Evolutionary conservation across 2,888 invertebrate genomes (phyloP), one percentile per base, ranked within the genome.

Genomic region (Drosophila parthenogenetica): DNA sequence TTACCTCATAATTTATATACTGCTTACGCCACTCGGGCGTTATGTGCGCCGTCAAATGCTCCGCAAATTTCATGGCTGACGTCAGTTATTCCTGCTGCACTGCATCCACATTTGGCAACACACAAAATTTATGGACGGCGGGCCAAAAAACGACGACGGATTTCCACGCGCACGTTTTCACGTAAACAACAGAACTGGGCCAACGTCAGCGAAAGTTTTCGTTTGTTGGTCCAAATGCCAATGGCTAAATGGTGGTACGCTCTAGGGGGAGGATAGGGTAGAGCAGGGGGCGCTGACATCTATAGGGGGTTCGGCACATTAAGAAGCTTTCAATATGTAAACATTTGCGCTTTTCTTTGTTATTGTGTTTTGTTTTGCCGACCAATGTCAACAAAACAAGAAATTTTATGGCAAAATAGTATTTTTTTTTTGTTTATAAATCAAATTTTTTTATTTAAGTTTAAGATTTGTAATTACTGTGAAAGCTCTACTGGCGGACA

Each of bases 1-100:
- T 77, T 89, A 95, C 95, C 94, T 95, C 95, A 93, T 95, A 95
- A 90, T 94, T 94, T 87, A 95, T 95, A 77, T 95, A 98, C 91
- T 98, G 97, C 91, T 97, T 97, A 79, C 97, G 94, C 97, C 97
- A 97, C 94, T 98, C 97, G 66, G 97, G 97, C 61, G 97, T 98
- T 77, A 98, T 96, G 90, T 98, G 97, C 40, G 97, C 96, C 40
- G 95, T 93, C 72, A 97, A 93, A 93, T 97, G 97, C 92, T 98
- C 97, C 11, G 97, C 96, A 91, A 98, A 97, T 94, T 97, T 98
- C 97, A 97, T 98, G 8, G 49, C 68, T 25, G 35, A n/a, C 13
- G 10, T 55, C 60, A 53, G 64, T 54, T 54, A 51, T 25, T 59
- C 50, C 66, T 55, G 83, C 73, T 83, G 73, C 69, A 81, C 61